Base-by-base conservation (phyloP, 1,140 invertebrate genomes). In the Microplitis mediator region DNA sequence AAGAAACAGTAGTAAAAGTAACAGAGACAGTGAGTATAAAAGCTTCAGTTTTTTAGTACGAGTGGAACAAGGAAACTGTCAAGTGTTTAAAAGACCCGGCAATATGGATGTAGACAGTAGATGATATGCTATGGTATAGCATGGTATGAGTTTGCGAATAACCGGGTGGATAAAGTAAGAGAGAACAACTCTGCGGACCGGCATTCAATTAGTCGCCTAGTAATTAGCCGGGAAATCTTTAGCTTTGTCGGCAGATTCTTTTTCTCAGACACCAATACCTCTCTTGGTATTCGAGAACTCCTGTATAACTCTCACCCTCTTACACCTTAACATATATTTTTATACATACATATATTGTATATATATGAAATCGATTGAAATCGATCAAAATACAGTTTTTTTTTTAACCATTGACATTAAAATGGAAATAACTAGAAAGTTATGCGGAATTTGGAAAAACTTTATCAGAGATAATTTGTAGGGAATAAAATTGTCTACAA, bases 151-250 rank as follows among this genome's bases (percentile, higher is more conserved):
- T 71, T 66, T 16, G 69, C 50, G 45, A 52, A 36, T 36, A 63
- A 68, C n/a, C 36, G 65, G n/a, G 62, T 51, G 32, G 54, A 52
- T 32, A 67, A 72, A 74, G 69, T 58, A 72, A 66, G 78, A 76
- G 76, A 78, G 78, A 76, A 75, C 76, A 11, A 45, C 39, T 45
- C 39, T 6, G 39, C 39, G 75, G 79, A 80, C 77, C 81, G 78
- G 84, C 84, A 86, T 87, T 87, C 85, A 87, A 87, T 87, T 87
- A 87, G 86, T 85, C 84, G 82, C 81, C 80, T 82, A 84, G 86
- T 87, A 87, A 87, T 87, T 87, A 87, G 86, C 86, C 82, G 85
- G 86, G 86, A 87, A 87, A 87, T 86, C 85, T 86, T 84, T 76
- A 78, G 83, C 84, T 86, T 86, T 86, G 85, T 86, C 85, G 85